Evolutionary conservation across 2,888 invertebrate species (phyloP), one percentile per base, ranked within the genome.

Genomic region (Oxyteleia sp.): DNA sequence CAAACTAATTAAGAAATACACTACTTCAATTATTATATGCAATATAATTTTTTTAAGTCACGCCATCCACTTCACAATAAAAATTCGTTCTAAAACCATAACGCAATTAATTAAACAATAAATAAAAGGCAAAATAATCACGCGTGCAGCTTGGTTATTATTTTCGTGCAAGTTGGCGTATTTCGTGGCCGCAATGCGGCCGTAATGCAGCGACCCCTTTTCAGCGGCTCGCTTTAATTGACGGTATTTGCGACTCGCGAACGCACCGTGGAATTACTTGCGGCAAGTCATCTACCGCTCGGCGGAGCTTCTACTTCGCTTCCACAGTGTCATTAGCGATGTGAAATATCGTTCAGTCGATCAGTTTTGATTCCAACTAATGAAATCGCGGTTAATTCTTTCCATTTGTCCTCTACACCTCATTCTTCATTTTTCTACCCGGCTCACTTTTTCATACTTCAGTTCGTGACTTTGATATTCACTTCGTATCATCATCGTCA

Each of bases 341-440:
- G 72, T 72, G 76, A 81, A 85, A 75, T 79, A 86, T 85, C 82
- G 83, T 80, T 74, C 80, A 64, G 84, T 69, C 79, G 82, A 86
- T 87, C 83, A 84, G 68, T 79, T 80, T 86, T 78, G 88, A 86
- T 86, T 59, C 64, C 68, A 29, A 71, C 80, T 86, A 84, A 80
- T 85, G 84, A 81, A 83, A 75, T 83, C 45, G 23, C 71, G 66
- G 66, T 81, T 74, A 35, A 59, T 64, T 68, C 47, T 43, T 66
- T 38, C 35, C 57, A 53, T 55, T 78, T 51, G 64, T 55, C 43
- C 49, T 66, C 45, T 59, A 38, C 43, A 32, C 76, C 66, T n/a
- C 41, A 15, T 49, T 49, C 61, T 51, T 63, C 53, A 63, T 74
- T 69, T 61, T 61, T 78, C n/a, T 57, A 41, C 23, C 11, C 16